Conservation (phyloP, 2,888 invertebrate genomes). For the Nymphalis polychloros region DNA sequence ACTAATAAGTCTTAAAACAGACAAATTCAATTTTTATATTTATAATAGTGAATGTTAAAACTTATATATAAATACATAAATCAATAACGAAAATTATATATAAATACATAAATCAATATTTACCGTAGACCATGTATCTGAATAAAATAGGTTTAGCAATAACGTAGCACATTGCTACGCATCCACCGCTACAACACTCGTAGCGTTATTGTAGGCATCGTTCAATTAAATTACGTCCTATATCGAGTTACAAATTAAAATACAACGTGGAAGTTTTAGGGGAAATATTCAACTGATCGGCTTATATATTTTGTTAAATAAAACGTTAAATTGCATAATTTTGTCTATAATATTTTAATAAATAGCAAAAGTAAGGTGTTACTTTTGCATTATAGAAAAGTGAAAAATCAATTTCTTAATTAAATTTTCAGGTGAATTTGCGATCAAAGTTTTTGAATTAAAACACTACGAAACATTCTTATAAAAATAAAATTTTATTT, state of each 20-base stretch:
- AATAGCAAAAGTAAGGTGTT: too few relatives aligned
- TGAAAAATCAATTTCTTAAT: too few relatives aligned
- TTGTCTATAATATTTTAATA: too few relatives aligned
- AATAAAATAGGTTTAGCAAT: constrained; percentile 6
- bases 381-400: too few relatives aligned
- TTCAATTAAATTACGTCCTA: constrained; percentile 19
- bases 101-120: neutral
- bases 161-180: constrained; percentile 6
- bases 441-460: too few relatives aligned
- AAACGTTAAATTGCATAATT: too few relatives aligned
- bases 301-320: too few relatives aligned
- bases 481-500: too few relatives aligned
- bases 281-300: neutral
- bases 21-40: neutral
- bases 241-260: constrained; percentile 12
- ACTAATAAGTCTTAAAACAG: neutral
- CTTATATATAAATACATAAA: too few relatives aligned
- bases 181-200: constrained; percentile 7
- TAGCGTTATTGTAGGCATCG: constrained; percentile 11
- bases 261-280: constrained; percentile 11
- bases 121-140: neutral
- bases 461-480: too few relatives aligned
- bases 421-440: too few relatives aligned
- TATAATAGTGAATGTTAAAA: neutral
- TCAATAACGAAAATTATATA: too few relatives aligned